These are phyloP conservation scores for Novumbra hubbsi DNA, from an alignment of 2,797 vertebrate genomes.

Conservation along the genomic window DNA sequence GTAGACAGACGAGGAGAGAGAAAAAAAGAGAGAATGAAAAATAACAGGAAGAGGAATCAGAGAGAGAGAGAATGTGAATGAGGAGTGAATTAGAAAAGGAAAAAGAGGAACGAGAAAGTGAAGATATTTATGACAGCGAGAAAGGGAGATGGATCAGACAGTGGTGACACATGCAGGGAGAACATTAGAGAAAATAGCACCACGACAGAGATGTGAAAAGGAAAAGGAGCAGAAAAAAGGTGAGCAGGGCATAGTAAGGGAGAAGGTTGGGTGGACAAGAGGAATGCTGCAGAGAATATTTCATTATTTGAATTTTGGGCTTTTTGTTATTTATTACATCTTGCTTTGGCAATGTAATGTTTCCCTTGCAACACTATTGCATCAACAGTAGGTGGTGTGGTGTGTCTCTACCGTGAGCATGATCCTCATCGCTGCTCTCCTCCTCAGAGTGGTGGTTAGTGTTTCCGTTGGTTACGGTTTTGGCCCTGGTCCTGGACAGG, in stretches of 20 bases:
- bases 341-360: too few relatives aligned
- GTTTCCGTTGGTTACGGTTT: slow-evolving; percentile 83
- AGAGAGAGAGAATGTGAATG: not conserved
- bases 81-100: not conserved
- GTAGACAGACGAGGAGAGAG: slow-evolving; percentile 16
- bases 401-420: slow-evolving; percentile 77
- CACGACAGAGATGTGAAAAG: slow-evolving; percentile 16
- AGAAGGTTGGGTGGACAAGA: slow-evolving; percentile 1
- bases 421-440: slow-evolving; percentile 92
- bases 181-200: not conserved
- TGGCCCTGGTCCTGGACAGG: slow-evolving; percentile 87
- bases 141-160: not conserved
- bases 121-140: not conserved
- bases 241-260: not conserved
- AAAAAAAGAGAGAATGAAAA: not conserved
- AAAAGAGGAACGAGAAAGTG: not conserved
- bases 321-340: not conserved
- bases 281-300: too few relatives aligned
- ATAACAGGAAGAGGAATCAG: slow-evolving; percentile 1
- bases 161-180: not conserved
- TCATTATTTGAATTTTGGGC: too few relatives aligned
- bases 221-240: slow-evolving; percentile 6
- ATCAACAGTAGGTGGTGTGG: not conserved
- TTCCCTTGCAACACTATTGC: too few relatives aligned
- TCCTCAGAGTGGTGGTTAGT: slow-evolving; percentile 83